Conservation (phyloP, 1,140 invertebrate species). For the Ceratina japonica region DNA sequence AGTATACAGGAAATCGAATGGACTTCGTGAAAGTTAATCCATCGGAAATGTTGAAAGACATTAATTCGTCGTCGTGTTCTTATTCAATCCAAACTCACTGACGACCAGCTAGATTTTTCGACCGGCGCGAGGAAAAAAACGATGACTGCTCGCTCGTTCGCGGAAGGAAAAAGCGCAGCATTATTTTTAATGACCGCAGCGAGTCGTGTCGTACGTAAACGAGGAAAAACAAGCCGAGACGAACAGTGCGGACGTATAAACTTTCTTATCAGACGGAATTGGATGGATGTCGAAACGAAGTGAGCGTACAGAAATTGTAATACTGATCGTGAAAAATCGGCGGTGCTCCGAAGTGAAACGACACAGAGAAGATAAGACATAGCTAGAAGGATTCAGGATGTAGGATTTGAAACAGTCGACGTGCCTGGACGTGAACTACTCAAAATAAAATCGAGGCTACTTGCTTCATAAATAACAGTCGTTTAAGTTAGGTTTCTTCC, state of each 20-base stretch:
- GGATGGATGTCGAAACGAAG: slow-evolving; percentile 8
- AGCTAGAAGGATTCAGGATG: not conserved
- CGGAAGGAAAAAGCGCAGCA: not conserved
- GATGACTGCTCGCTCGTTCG: not conserved
- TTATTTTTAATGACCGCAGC: slow-evolving; percentile 19
- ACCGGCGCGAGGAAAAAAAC: not conserved
- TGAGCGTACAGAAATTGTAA: not conserved
- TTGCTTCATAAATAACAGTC: not conserved
- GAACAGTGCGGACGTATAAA: not conserved
- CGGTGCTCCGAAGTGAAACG: not conserved
- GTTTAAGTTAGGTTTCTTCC: not conserved
- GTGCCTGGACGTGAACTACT: not conserved
- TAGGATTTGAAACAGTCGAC: not conserved
- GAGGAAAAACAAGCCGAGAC: not conserved
- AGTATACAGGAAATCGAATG: not conserved
- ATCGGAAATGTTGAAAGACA: not conserved
- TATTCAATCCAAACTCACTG: not conserved
- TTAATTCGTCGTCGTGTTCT: not conserved
- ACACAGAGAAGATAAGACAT: not conserved
- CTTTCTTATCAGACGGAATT: not conserved
- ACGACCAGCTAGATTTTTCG: not conserved
- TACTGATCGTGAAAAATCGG: not conserved
- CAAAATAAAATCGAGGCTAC: not conserved
- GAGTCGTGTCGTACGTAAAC: not conserved
- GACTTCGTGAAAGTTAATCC: slow-evolving; percentile 16